phyloP scores from a whole-genome alignment of 2,888 invertebrate species.

The Sarcophaga variegata region DNA sequence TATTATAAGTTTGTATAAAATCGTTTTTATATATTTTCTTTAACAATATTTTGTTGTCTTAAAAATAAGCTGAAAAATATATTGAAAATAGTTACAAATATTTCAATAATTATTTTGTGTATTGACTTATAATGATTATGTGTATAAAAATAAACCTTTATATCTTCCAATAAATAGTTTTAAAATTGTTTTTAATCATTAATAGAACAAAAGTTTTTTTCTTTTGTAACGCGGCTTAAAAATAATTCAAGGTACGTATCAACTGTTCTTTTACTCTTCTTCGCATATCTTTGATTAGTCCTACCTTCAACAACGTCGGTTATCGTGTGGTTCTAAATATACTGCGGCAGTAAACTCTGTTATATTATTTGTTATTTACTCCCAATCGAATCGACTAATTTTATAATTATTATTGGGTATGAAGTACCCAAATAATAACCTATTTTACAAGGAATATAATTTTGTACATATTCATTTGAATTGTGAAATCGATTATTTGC shows the following conservation, averaged over 20 bases:
- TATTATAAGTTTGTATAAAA: slow-evolving; percentile 55
- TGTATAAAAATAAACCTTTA: slow-evolving; percentile 61
- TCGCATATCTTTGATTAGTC: too few relatives aligned
- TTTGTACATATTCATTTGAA: too few relatives aligned
- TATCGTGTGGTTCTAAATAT: too few relatives aligned
- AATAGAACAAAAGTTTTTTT: slow-evolving; percentile 32
- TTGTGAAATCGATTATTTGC: too few relatives aligned
- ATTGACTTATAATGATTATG: slow-evolving; percentile 62
- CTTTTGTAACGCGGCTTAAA: neutral
- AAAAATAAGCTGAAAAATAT: slow-evolving; percentile 10
- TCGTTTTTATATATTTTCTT: slow-evolving; percentile 14
- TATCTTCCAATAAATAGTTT: slow-evolving; percentile 66
- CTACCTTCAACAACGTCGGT: too few relatives aligned
- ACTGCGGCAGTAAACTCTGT: too few relatives aligned
- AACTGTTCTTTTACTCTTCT: too few relatives aligned
- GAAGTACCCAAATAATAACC: too few relatives aligned
- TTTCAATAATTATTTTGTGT: slow-evolving; percentile 64
- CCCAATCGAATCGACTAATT: too few relatives aligned
- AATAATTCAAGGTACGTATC: neutral
- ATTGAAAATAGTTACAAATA: slow-evolving; percentile 50
- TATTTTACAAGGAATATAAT: too few relatives aligned
- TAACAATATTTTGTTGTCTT: slow-evolving; percentile 1
- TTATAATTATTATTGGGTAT: too few relatives aligned
- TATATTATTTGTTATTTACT: too few relatives aligned
- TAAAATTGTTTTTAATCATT: slow-evolving; percentile 65